These are phyloP conservation scores for Accipiter cooperii DNA, from an alignment of 2,113 vertebrate species.

Conservation along the genomic window DNA sequence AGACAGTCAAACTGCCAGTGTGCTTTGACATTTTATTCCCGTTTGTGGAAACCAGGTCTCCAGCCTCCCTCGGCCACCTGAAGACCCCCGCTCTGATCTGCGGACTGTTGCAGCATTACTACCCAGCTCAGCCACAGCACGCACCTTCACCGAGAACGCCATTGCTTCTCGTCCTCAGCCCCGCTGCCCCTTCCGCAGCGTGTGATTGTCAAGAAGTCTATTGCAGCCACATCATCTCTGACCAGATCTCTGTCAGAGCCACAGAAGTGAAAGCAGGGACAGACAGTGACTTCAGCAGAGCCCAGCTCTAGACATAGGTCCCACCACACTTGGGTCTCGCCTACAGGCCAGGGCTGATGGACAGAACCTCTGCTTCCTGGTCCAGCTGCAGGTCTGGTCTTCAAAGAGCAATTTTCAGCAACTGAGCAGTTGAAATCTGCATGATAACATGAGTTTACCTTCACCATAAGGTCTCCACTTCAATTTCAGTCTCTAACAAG, in stretches of 20 bases:
- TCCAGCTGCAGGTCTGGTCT: neutral
- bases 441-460: neutral
- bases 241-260: neutral
- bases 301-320: neutral
- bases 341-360: neutral
- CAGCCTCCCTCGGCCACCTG: neutral
- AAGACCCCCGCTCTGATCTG: neutral
- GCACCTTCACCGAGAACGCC: too few relatives aligned
- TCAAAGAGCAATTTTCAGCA: neutral
- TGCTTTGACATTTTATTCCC: neutral
- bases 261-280: neutral
- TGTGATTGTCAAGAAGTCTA: accelerated
- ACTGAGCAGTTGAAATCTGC: neutral
- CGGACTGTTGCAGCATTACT: too few relatives aligned
- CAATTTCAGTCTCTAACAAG: neutral
- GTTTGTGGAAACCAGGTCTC: neutral
- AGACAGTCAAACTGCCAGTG: neutral
- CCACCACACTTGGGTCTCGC: neutral
- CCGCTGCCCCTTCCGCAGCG: neutral
- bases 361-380: neutral
- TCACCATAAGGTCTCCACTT: neutral
- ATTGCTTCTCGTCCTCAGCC: accelerated
- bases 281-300: neutral
- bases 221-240: neutral
- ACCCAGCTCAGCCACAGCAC: neutral